A percentile compares a stretch with the other conserved stretches of the same genome.
Evolutionary conservation across 2,113 vertebrate species (phyloP).

Genomic region (Xenopus laevis): DNA sequence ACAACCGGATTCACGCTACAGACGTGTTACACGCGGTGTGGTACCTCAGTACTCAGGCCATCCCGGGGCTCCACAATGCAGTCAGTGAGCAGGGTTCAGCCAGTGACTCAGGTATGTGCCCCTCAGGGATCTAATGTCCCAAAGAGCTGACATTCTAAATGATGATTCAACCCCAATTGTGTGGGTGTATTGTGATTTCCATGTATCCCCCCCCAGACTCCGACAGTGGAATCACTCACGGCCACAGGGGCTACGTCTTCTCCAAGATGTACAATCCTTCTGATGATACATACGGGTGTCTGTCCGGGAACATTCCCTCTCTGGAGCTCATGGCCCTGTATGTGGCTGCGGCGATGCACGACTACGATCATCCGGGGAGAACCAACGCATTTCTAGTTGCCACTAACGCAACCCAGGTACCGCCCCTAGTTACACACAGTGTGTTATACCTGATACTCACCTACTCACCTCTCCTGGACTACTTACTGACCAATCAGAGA

Average conservation of each 20-base stretch:
- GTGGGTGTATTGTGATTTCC: no score
- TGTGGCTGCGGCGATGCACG: constrained; percentile 97
- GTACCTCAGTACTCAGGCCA: constrained; percentile 92
- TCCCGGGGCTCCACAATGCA: constrained; percentile 84
- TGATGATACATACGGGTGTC: constrained; percentile 84
- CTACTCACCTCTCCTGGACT: no score
- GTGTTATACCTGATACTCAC: no score
- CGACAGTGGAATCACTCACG: constrained; percentile 86
- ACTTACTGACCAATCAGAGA: no score
- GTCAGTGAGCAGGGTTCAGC: constrained; percentile 79
- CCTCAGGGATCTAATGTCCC: neutral
- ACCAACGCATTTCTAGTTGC: constrained; percentile 97
- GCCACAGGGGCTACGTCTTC: constrained; percentile 86
- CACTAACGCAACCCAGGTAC: constrained; percentile 91
- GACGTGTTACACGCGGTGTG: constrained; percentile 97
- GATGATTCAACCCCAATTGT: no score
- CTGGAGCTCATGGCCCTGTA: constrained; percentile 96
- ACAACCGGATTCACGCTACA: constrained; percentile 94
- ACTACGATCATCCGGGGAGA: constrained; percentile 93
- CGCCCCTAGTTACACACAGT: no score
- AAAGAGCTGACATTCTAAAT: no score
- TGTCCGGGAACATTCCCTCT: constrained; percentile 93
- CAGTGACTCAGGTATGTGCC: constrained; percentile 81
- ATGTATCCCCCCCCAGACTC: constrained; percentile 67
- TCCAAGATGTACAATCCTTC: constrained; percentile 81